Evolutionary conservation across 2,113 vertebrate species (phyloP).

Genomic region (Morone chrysops): DNA sequence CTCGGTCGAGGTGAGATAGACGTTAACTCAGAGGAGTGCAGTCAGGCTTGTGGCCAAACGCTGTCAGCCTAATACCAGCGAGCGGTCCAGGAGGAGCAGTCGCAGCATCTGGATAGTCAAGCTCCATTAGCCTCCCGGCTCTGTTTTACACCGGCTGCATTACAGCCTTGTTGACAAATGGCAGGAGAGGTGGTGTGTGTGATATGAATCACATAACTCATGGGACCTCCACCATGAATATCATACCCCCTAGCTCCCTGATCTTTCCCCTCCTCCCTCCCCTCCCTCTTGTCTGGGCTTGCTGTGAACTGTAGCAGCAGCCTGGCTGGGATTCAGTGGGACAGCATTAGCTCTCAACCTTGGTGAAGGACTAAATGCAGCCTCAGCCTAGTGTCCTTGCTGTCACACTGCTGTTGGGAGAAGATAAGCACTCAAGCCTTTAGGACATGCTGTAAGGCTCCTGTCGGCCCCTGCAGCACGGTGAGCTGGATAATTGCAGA

Average conservation of each 20-base stretch:
- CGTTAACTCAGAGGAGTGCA: slow-evolving; percentile 59
- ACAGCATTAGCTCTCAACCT: slow-evolving; percentile 75
- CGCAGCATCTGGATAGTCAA: slow-evolving; percentile 82
- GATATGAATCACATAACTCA: slow-evolving; percentile 78
- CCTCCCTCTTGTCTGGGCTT: slow-evolving; percentile 47
- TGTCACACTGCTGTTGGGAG: slow-evolving; percentile 69
- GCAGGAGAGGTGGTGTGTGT: slow-evolving; percentile 73
- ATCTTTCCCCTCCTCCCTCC: slow-evolving; percentile 16
- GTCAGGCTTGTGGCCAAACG: slow-evolving; percentile 71
- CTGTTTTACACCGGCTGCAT: slow-evolving; percentile 74
- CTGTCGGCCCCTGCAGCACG: slow-evolving; percentile 24
- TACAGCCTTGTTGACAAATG: slow-evolving; percentile 78
- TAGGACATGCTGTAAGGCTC: slow-evolving; percentile 47
- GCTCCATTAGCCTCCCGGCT: slow-evolving; percentile 80
- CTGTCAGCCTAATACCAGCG: slow-evolving; percentile 68
- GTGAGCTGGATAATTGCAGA: slow-evolving; percentile 42
- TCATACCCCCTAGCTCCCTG: slow-evolving; percentile 52
- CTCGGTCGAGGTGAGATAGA: slow-evolving; percentile 60
- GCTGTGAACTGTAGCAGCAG: slow-evolving; percentile 47
- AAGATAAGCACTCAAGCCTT: slow-evolving; percentile 70
- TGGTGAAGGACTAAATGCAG: slow-evolving; percentile 75
- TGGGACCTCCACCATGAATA: slow-evolving; percentile 69
- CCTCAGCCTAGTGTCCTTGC: slow-evolving; percentile 69
- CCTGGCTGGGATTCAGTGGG: slow-evolving; percentile 56
- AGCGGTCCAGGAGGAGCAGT: slow-evolving; percentile 67